These are phyloP conservation scores for Saturnia japonica DNA, from an alignment of 2,888 invertebrate species.

Conservation along the genomic window DNA sequence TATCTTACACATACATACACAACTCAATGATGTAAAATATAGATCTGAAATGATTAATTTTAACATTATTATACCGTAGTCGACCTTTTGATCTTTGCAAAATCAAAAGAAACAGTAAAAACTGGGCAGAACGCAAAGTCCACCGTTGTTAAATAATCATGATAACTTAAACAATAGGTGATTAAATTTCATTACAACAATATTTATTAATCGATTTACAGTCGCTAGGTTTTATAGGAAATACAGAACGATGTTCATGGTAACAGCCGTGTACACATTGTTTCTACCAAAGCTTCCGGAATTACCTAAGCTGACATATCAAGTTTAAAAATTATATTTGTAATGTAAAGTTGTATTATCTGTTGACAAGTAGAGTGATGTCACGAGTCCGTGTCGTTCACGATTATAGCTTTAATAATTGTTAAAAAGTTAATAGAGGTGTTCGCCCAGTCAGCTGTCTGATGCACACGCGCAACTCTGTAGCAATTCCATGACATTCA, in stretches of 20 bases:
- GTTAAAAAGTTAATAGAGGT: conserved; percentile 44
- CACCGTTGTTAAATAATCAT: neutral
- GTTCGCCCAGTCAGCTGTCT: conserved; percentile 33
- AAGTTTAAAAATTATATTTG: conserved; percentile 18
- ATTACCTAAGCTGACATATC: conserved; percentile 25
- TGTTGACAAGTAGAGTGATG: conserved; percentile 27
- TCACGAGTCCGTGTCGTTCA: conserved; percentile 45
- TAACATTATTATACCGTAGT: conserved; percentile 7
- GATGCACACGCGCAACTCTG: conserved; percentile 38
- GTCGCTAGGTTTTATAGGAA: neutral
- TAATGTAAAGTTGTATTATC: conserved; percentile 9
- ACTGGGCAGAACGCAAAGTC: conserved; percentile 17
- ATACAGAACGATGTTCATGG: neutral
- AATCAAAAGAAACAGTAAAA: conserved; percentile 3
- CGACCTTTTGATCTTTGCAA: neutral
- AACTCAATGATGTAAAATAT: conserved; percentile 45
- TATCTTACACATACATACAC: conserved; percentile 28
- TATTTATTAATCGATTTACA: neutral
- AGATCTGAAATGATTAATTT: conserved; percentile 57
- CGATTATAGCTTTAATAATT: conserved; percentile 65
- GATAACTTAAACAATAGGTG: neutral
- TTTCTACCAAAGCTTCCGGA: neutral
- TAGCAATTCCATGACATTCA: conserved; percentile 66
- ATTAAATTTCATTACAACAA: neutral
- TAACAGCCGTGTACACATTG: neutral